Evolutionary conservation across 2,797 vertebrate species (phyloP), one percentile per base, ranked within the genome.

Genomic region (Mormyrus proboscirostris): DNA sequence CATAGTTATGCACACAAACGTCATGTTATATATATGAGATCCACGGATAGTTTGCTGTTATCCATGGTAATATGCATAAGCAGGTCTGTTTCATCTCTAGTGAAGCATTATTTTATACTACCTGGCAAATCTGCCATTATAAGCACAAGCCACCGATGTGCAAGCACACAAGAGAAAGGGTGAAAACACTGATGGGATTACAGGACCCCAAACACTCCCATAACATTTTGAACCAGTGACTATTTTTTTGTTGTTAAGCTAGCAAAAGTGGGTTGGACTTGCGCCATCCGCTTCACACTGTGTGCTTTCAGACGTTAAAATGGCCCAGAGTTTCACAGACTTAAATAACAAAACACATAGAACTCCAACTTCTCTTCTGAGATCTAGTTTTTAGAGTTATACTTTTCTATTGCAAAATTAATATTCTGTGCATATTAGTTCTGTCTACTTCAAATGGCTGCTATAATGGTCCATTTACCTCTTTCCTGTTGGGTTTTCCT

Each of bases 391-490:
- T 10, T 25, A 62, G 57, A 62, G n/a, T 62, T 62, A 22, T 62
- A 22, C 0, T 62, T 62, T 62, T 25, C 57, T 25, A 62, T 62
- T 25, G 22, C 16, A 82, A 82, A 41, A 82, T 82, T 47, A 47
- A 82, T 19, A 41, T 76, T 33, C 38, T 76, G 38, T 82, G 19
- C 41, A 82, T 16, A 16, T 19, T 79, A 33, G 85, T 10, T 86
- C 12, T 14, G 14, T 55, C 14, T 55, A 49, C 19, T 86, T 29
- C 53, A 53, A 16, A 76, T 57, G 29, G 5, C 55, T 22, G 38
- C 9, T 53, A 57, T 6, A 44, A 38, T 51, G 29, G 25, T 4
- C n/a, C 3, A 50, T 85, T 90, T 65, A 90, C 89, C 65, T 90
- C 89, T 49, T 69, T 79, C 89, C 41, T 88, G 50, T 73, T 88